Evolutionary conservation across 2,888 invertebrate genomes (phyloP), one percentile per base, ranked within the genome.

Genomic region (Heteropelma amictum): DNA sequence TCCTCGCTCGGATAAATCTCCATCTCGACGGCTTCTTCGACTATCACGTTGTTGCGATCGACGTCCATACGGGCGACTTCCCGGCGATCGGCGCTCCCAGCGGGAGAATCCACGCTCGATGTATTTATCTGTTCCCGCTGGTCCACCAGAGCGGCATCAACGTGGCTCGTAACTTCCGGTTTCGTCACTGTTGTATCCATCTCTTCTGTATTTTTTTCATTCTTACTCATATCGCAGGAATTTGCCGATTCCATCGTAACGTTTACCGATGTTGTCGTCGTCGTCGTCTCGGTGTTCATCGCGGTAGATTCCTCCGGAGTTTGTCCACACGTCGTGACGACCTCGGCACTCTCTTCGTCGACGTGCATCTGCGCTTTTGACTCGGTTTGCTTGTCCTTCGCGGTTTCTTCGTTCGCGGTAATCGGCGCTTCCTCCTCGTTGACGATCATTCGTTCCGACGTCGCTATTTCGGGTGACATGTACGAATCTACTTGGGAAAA

Each of bases 241-340:
- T 83, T 77, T 3, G 81, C 77, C 35, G 81, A 77, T 54, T 84
- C 82, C 10, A 79, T 79, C 3, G 58, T 70, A 54, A 77, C 19
- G 26, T 76, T 79, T 45, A 81, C 77, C 10, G 60, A 28, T 12
- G 82, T 67, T 51, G 82, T 77, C 10, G 79, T 53, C 60, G 38
- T 1, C n/a, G n/a, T 35, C 35, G 35, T n/a, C n/a, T 81, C 80
- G 5, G 64, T 63, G 30, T 65, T 80, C n/a, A 81, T 77, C 47
- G 85, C 83, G 0, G 83, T 77, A 17, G 65, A 69, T 19, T 84
- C 83, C 8, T 82, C 80, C n/a, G 78, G 7, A 1, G 23, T 12
- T 2, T 63, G 17, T 2, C 12, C 42, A 23, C 45, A 19, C 19
- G 45, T 51, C n/a, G 33, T 19, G 2, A 64, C 42, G 1, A 4